phyloP scores from a whole-genome alignment of 2,797 vertebrate genomes.

The Enteromius afrohamiltoni region DNA sequence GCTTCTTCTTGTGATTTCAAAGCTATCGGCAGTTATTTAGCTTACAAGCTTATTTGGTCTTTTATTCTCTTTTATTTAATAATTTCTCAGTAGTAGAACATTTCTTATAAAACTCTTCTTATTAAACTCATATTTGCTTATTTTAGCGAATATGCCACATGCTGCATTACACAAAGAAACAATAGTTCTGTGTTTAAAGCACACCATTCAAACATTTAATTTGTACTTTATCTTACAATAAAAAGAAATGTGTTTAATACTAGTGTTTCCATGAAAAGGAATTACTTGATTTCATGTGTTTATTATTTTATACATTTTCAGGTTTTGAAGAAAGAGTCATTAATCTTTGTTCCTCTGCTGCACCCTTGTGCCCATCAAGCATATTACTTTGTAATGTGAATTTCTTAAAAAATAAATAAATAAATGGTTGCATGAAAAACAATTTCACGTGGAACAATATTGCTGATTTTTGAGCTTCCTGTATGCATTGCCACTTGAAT shows the following conservation, averaged over 20 bases:
- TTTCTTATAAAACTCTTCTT: background rate
- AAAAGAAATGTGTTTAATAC: background rate
- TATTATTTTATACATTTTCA: background rate
- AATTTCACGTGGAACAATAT: background rate
- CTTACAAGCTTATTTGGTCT: background rate
- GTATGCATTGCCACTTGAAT: background rate
- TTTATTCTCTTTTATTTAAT: background rate
- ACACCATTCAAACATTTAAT: background rate
- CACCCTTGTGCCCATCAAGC: conserved; percentile 39
- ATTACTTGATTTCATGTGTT: background rate
- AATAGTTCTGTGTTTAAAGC: background rate
- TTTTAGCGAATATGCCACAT: background rate
- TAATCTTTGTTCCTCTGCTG: conserved; percentile 32
- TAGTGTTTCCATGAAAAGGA: background rate
- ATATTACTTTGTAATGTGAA: background rate
- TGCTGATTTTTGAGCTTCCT: background rate
- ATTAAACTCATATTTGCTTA: no score
- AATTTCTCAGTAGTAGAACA: background rate
- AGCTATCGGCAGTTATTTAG: background rate
- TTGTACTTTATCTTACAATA: background rate
- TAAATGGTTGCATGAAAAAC: background rate
- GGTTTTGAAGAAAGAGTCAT: background rate
- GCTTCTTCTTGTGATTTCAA: background rate
- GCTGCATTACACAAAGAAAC: background rate
- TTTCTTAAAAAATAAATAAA: background rate